phyloP scores from a whole-genome alignment of 2,797 vertebrate species.

The Triplophysa yarkandensis region DNA sequence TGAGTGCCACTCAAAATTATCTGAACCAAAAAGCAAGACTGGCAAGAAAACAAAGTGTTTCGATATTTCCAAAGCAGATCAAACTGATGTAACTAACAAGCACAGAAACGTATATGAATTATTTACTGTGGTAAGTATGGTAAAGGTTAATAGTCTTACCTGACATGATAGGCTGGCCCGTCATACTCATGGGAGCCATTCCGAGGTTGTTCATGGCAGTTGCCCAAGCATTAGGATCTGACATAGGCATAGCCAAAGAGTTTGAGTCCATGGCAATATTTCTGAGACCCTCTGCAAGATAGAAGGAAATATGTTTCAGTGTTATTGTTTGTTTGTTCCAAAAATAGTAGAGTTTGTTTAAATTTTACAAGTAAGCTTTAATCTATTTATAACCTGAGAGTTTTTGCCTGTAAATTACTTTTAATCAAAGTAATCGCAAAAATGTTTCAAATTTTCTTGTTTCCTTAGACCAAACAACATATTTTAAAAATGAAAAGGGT shows the following conservation, averaged over 20 bases:
- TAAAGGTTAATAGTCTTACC: constrained; percentile 74
- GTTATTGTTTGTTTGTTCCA: not conserved
- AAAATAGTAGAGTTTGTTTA: not conserved
- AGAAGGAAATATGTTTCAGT: not conserved
- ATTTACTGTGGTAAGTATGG: not conserved
- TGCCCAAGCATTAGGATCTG: constrained; percentile 89
- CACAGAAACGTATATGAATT: not conserved
- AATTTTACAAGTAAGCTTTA: too few relatives aligned
- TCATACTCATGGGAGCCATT: constrained; percentile 89
- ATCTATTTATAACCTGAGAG: too few relatives aligned
- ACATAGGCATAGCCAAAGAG: constrained; percentile 88
- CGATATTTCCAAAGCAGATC: not conserved
- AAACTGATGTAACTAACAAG: not conserved
- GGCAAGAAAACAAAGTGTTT: not conserved
- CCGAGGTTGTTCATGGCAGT: constrained; percentile 96
- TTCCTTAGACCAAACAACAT: too few relatives aligned
- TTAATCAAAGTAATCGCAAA: too few relatives aligned
- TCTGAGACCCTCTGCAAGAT: constrained; percentile 79
- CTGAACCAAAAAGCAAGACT: too few relatives aligned
- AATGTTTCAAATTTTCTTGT: too few relatives aligned
- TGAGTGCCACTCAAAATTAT: too few relatives aligned
- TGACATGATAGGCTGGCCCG: constrained; percentile 87
- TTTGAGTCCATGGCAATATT: constrained; percentile 87
- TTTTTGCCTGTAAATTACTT: too few relatives aligned
- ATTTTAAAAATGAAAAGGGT: too few relatives aligned